Percentiles rank a stretch among this genome's conserved stretches.
phyloP scores from a whole-genome alignment of 2,113 vertebrate genomes.

The Elgaria multicarinata region DNA sequence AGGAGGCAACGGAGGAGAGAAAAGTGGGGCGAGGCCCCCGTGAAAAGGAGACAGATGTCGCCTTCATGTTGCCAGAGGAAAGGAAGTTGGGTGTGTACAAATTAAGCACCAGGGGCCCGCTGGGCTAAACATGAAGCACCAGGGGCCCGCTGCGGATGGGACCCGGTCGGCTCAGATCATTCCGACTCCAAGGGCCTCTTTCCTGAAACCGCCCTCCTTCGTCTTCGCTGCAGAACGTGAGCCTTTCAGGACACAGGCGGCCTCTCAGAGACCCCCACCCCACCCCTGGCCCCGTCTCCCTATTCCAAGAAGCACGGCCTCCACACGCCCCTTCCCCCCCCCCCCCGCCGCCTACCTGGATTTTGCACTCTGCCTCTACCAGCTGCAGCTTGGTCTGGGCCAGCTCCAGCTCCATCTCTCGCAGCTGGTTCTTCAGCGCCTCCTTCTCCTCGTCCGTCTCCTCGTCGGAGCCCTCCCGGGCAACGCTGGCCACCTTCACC shows the following conservation, averaged over 20 bases:
- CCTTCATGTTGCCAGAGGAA: no score
- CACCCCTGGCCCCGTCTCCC: neutral
- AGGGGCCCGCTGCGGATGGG: no score
- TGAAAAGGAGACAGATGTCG: no score
- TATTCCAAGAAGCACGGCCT: no score
- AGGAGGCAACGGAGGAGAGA: no score
- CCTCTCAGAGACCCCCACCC: neutral
- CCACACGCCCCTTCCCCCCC: no score
- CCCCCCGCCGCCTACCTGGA: slow-evolving; percentile 83
- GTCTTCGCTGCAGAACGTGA: neutral
- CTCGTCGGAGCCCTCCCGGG: slow-evolving; percentile 82
- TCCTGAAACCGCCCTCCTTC: neutral
- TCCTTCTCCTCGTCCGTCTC: slow-evolving; percentile 96
- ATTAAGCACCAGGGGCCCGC: no score
- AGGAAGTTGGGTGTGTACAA: no score
- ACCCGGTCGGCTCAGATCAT: neutral
- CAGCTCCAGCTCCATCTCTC: slow-evolving; percentile 97
- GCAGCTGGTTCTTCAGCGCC: slow-evolving; percentile 91
- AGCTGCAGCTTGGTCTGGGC: slow-evolving; percentile 98
- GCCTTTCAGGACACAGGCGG: neutral
- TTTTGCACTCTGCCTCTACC: slow-evolving; percentile 98
- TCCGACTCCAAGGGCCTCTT: neutral
- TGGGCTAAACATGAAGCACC: neutral
- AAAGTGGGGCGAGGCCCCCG: no score
- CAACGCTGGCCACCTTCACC: slow-evolving; percentile 76